phyloP scores from a whole-genome alignment of 2,888 invertebrate species.

The Aleiodes alternator region DNA sequence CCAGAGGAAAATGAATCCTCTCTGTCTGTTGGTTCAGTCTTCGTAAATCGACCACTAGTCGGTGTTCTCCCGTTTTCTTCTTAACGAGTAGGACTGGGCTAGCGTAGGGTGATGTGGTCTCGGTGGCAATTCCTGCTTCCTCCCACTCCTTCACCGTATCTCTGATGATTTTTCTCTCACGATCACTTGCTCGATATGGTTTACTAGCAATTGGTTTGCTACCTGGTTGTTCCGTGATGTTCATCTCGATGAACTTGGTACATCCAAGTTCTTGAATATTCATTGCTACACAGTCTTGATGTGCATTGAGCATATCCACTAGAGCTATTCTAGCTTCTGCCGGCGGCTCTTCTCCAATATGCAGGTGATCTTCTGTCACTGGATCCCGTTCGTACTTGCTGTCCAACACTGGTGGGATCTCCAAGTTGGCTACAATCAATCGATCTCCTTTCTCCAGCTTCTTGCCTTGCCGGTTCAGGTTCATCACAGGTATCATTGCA shows the following conservation, averaged over 20 bases:
- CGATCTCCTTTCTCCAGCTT: too few species aligned
- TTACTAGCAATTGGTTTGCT: conserved; percentile 24
- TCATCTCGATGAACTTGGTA: conserved; percentile 36
- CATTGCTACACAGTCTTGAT: conserved; percentile 36
- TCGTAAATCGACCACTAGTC: conserved; percentile 60
- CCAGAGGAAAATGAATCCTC: conserved; percentile 66
- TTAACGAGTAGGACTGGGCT: conserved; percentile 54
- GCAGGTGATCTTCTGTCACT: too few species aligned
- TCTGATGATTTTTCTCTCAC: conserved; percentile 39
- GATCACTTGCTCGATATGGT: conserved; percentile 39
- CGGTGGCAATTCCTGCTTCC: conserved; percentile 32
- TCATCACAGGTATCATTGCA: too few species aligned
- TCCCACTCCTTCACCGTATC: conserved; percentile 38
- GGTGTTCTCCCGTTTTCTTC: conserved; percentile 54
- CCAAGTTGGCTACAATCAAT: too few species aligned
- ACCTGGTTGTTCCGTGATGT: conserved; percentile 18
- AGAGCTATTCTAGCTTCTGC: too few species aligned
- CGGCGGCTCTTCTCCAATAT: too few species aligned
- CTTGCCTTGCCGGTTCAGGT: too few species aligned
- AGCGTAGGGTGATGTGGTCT: conserved; percentile 46
- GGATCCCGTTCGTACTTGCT: too few species aligned
- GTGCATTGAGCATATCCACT: conserved; percentile 9
- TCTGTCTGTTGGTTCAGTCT: conserved; percentile 62
- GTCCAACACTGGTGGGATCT: too few species aligned
- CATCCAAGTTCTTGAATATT: conserved; percentile 23